A percentile compares a stretch with the other conserved stretches of the same genome.
Evolutionary conservation across 2,888 invertebrate genomes (phyloP).

Genomic region (Eupithecia exiguata): DNA sequence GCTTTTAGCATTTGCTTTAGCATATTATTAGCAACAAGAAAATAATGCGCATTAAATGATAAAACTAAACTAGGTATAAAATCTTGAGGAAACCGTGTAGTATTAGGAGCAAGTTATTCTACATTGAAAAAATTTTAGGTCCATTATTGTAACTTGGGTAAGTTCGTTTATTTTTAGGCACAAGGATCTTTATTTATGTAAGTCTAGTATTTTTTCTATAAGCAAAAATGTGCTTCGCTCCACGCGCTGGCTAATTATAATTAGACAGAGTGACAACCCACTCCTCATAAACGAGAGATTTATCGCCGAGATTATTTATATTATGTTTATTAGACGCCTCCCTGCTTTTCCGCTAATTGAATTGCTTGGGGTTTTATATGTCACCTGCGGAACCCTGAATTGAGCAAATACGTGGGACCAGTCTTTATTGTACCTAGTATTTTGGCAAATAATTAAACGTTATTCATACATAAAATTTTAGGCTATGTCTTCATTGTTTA

Average conservation of each 20-base stretch:
- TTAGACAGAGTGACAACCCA: constrained; percentile 83
- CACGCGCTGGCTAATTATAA: constrained; percentile 81
- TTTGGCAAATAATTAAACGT: neutral
- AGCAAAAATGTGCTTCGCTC: constrained; percentile 5
- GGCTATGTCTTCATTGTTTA: too few species aligned
- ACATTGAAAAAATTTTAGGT: too few species aligned
- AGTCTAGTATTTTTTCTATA: neutral
- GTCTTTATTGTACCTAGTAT: neutral
- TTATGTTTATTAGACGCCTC: constrained; percentile 83
- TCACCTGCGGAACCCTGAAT: constrained; percentile 60
- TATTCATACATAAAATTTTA: too few species aligned
- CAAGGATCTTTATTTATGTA: neutral
- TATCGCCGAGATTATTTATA: constrained; percentile 84
- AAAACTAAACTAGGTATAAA: neutral
- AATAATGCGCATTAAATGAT: neutral
- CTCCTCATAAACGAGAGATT: constrained; percentile 83
- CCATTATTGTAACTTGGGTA: too few species aligned
- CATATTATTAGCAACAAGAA: neutral
- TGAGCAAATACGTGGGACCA: neutral
- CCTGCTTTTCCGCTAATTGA: constrained; percentile 81
- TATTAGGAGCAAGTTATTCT: too few species aligned
- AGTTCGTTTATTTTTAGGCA: neutral
- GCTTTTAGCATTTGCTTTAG: neutral
- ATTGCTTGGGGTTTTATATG: constrained; percentile 80
- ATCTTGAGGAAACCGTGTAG: neutral